Conservation (phyloP, 2,888 invertebrate species). For the Heliconius aoede region DNA sequence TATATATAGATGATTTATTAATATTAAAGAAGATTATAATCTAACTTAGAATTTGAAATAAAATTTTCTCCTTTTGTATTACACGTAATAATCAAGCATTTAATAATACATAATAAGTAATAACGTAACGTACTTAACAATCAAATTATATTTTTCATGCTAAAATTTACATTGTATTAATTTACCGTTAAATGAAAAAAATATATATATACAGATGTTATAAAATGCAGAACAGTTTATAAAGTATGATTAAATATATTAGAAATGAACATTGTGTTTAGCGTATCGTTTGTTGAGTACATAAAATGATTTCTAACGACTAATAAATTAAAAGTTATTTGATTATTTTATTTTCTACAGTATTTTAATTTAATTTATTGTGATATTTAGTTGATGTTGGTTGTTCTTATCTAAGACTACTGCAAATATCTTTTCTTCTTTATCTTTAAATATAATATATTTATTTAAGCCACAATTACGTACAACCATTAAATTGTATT, state of each 20-base stretch:
- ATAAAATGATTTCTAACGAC: background rate
- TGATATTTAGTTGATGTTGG: background rate
- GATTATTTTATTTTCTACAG: background rate
- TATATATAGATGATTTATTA: too few relatives aligned
- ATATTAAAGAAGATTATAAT: background rate
- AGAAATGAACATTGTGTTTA: background rate
- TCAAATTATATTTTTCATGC: constrained; percentile 1
- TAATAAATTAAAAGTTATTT: too few relatives aligned
- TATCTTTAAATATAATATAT: too few relatives aligned
- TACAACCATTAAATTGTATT: too few relatives aligned
- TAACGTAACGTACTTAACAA: background rate
- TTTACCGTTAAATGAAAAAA: constrained; percentile 10
- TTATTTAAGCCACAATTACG: background rate
- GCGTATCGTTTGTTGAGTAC: background rate
- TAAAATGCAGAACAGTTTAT: background rate
- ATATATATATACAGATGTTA: background rate
- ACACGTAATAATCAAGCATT: background rate
- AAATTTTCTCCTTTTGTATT: background rate
- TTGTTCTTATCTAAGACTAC: background rate
- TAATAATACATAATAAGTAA: constrained; percentile 8
- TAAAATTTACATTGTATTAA: background rate
- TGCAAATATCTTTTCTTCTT: background rate
- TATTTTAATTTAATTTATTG: background rate
- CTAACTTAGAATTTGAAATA: background rate
- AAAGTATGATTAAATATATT: constrained; percentile 5